Evolutionary conservation across 2,888 invertebrate species (phyloP).

Genomic region (Acronicta aceris): DNA sequence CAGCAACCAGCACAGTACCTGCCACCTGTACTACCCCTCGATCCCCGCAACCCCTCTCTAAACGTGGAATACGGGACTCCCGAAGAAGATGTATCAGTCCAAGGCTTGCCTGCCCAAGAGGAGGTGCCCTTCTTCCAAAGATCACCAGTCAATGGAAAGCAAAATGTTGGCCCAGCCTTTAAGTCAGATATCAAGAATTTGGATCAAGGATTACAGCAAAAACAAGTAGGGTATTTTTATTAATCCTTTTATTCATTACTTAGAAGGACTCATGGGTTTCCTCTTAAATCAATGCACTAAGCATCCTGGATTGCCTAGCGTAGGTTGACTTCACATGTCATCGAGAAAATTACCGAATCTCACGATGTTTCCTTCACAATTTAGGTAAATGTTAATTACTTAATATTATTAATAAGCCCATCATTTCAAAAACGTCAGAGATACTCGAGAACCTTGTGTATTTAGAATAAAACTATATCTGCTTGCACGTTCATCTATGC

Average conservation of each 20-base stretch:
- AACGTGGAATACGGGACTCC: constrained; percentile 64
- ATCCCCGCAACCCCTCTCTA: constrained; percentile 71
- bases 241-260: background rate
- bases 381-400: too few relatives aligned
- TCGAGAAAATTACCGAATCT: too few relatives aligned
- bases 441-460: too few relatives aligned
- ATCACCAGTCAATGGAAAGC: constrained; percentile 81
- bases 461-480: too few relatives aligned
- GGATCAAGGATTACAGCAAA: constrained; percentile 72
- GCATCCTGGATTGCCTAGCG: too few relatives aligned
- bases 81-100: constrained; percentile 79
- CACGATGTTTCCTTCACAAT: too few relatives aligned
- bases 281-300: too few relatives aligned
- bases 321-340: too few relatives aligned
- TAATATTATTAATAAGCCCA: too few relatives aligned
- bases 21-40: constrained; percentile 66
- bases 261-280: background rate
- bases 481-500: too few relatives aligned
- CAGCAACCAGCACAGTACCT: constrained; percentile 68
- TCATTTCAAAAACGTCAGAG: too few relatives aligned
- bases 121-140: constrained; percentile 78
- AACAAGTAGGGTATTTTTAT: constrained; percentile 69
- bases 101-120: constrained; percentile 79
- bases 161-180: constrained; percentile 75
- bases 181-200: constrained; percentile 74